Conservation (phyloP, 2,888 invertebrate species). For the Cinara cedri region DNA sequence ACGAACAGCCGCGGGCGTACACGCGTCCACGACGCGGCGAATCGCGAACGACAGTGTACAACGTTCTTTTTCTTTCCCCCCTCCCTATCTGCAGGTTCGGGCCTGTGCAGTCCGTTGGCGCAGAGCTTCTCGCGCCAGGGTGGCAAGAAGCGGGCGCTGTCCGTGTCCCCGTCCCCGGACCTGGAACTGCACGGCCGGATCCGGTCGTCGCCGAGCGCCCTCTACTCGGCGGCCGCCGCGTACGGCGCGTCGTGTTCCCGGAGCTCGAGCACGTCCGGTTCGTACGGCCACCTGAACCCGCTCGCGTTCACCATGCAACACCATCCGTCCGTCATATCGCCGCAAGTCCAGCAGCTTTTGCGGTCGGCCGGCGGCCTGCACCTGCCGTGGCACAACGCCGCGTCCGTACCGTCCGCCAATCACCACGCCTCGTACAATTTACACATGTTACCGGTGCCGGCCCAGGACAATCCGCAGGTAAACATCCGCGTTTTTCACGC, state of each 20-base stretch:
- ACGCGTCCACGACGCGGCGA: no score
- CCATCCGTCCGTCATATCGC: constrained; percentile 51
- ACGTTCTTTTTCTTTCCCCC: no score
- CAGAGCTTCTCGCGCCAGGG: constrained; percentile 67
- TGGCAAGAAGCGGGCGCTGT: constrained; percentile 84
- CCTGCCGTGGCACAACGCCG: constrained; percentile 63
- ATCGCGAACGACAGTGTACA: no score
- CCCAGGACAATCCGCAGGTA: constrained; percentile 20
- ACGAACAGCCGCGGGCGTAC: no score
- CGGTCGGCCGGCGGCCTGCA: constrained; percentile 67
- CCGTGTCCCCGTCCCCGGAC: constrained; percentile 93
- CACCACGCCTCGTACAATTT: constrained; percentile 43
- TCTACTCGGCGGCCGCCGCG: constrained; percentile 71
- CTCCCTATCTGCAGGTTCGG: no score
- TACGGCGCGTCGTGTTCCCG: constrained; percentile 78
- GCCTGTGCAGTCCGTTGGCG: constrained; percentile 72
- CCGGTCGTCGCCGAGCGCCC: constrained; percentile 89
- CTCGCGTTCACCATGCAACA: constrained; percentile 65
- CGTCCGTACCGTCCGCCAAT: constrained; percentile 61
- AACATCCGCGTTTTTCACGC: no score
- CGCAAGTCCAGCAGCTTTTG: constrained; percentile 79
- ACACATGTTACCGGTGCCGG: constrained; percentile 42
- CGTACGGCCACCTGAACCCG: constrained; percentile 95
- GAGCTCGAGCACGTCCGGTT: constrained; percentile 89
- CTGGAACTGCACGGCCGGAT: constrained; percentile 96